phyloP scores from a whole-genome alignment of 1,140 invertebrate species.

The Drosophila yakuba region DNA sequence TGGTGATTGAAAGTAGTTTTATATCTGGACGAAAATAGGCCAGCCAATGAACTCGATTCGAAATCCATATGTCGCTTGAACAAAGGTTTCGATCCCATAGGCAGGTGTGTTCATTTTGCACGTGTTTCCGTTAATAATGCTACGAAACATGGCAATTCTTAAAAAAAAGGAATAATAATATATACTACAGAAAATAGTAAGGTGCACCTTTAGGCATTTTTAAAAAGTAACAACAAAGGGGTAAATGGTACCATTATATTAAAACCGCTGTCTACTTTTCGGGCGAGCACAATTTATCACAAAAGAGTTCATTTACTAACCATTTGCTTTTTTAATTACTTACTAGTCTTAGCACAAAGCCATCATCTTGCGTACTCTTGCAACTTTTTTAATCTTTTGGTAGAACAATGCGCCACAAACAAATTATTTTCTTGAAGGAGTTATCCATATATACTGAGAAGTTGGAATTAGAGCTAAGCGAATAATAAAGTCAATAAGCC shows the following conservation, averaged over 20 bases:
- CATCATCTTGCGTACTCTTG: neutral
- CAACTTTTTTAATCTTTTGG: neutral
- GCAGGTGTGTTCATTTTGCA: constrained; percentile 9
- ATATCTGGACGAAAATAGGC: constrained; percentile 33
- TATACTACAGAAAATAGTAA: neutral
- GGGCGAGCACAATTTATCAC: constrained; percentile 1
- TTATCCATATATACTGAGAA: too few species aligned
- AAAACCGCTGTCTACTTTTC: neutral
- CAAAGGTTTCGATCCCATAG: constrained; percentile 6
- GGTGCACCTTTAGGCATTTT: constrained; percentile 11
- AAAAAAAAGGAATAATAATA: neutral
- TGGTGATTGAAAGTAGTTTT: constrained; percentile 12
- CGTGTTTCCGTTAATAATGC: neutral
- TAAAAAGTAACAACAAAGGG: neutral
- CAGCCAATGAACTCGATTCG: constrained; percentile 15
- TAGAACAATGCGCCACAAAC: constrained; percentile 17
- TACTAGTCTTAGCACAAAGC: neutral
- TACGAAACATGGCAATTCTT: neutral
- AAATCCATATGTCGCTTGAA: constrained; percentile 11
- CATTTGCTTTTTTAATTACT: neutral
- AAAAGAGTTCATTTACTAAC: too few species aligned
- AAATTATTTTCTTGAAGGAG: neutral
- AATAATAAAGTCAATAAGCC: too few species aligned
- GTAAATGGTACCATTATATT: neutral
- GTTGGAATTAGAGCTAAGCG: too few species aligned